Base-by-base conservation (phyloP, 2,113 vertebrate species). In the Synodontis membranacea region DNA sequence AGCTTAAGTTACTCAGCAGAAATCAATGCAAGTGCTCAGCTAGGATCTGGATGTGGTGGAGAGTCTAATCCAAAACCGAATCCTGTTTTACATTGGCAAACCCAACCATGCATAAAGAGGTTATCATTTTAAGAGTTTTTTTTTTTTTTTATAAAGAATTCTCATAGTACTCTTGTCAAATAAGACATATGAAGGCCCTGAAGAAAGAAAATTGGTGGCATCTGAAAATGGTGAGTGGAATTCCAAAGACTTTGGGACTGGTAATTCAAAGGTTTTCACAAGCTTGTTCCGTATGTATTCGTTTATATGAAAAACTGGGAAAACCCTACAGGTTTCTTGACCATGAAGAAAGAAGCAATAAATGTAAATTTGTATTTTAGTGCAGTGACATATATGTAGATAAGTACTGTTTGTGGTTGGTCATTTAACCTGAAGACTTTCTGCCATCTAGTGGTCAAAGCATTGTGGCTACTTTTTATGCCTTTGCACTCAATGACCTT, bases 231-330 rank as follows among this genome's bases (percentile, higher is more conserved):
- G 93, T 96, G 94, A 92, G 64, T 95, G 94, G 85, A 94, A 93
- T 92, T 94, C 91, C 93, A 93, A 92, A 91, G 91, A 88, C 89
- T 92, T 91, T 87, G 58, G 80, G 95, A 94, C 92, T 92, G 93
- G 91, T 92, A 92, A 87, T 90, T 91, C 88, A 93, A 94, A 90
- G 90, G 93, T 94, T 96, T 90, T 91, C 88, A 93, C 94, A 90
- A 90, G 93, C 94, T 96, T 96, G 93, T 93, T 93, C 89, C 91
- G 93, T 94, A 93, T 94, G 92, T 95, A 94, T 94, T 94, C 94
- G 93, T 94, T 94, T 95, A 93, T 92, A 92, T 88, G 95, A 94
- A 93, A 94, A 96, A 96, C 89, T 93, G 25, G 25, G 3, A 92
- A 95, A 93, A 95, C 91, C 90, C 92, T 93, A 93, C 93, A 94